Base-by-base conservation (phyloP, 2,888 invertebrate species). In the Nesidiocoris tenuis region DNA sequence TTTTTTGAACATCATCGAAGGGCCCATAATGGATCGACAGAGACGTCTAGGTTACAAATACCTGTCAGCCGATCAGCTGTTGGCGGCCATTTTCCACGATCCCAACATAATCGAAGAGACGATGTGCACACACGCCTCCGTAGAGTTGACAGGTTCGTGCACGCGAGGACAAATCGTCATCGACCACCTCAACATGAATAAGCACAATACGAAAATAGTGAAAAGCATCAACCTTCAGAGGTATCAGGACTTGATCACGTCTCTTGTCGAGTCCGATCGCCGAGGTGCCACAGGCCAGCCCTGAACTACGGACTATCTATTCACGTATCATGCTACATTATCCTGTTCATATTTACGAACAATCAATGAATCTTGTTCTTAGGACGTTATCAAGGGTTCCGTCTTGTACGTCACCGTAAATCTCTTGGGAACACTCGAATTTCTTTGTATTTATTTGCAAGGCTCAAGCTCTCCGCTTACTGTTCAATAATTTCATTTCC, bases 91-190 rank as follows among this genome's bases (percentile, higher is more conserved):
- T 17, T 63, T 78, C 19, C 21, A 64, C 9, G 61, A 76, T 21
- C 64, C 72, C n/a, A 61, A 68, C 18, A 54, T 78, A 16, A 56
- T 77, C 2, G 55, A 61, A 68, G 63, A 75, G 7, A 25, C 25
- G n/a, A 21, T 16, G 16, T 55, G 71, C 18, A 16, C 63, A 7
- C 67, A 77, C 61, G 78, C 77, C 5, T 74, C 75, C 2, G 77
- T 78, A 59, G 78, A 78, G 24, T 54, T 78, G 39, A 23, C 72
- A 22, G 80, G 80, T 2, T 54, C 66, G 19, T 66, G 77, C 55
- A 80, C 80, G 5, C 59, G 80, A 54, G 80, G 80, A 1, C 80
- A 80, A 75, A 71, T 79, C 12, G 80, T 80, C 1, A 71, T 80
- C 1, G 77, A 77, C 17, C 79, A 78, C 65, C 74, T 79, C 61